Base-by-base conservation (phyloP, 2,888 invertebrate genomes). In the Trichogramma evanescens region DNA sequence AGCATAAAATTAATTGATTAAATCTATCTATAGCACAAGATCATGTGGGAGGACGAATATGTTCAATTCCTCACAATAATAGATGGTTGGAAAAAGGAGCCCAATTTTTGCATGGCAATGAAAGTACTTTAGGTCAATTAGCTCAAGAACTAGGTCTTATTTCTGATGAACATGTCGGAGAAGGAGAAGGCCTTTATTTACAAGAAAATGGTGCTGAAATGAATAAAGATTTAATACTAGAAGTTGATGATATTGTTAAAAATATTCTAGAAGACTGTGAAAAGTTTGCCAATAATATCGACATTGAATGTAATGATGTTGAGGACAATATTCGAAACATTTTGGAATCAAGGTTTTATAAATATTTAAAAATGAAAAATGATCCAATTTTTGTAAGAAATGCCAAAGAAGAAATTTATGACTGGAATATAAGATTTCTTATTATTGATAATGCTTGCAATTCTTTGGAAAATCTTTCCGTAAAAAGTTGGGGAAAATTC, bases 21-120 rank as follows among this genome's bases (percentile, higher is more conserved):
- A 9, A 40, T 45, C 13, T 26, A 48, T 54, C 5, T 48, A 38
- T 26, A 62, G 82, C 83, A 58, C 79, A 82, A 73, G 73, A 78
- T 54, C 63, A 74, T 65, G 70, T 82, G 13, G 86, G 86, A 39
- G 85, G 86, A 9, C 75, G 86, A 66, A 80, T 84, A 58, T 67
- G 73, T 50, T 82, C 84, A 0, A 62, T 80, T 40, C 64, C 70
- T 5, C 72, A 80, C 64, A 75, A 79, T 54, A 68, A 74, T 6
- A 72, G 73, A 42, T 73, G 80, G 63, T 69, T 86, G 52, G 86
- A 86, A 70, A 66, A 81, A 38, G 86, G 87, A 1, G 86, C 86
- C 1, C 86, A 86, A 69, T 86, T 85, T 83, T 72, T 86, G 46
- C 86, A 86, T 68, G 85, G 85, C 1, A 80, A 81, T 58, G 70